These are phyloP conservation scores for Pomatostomus ruficeps DNA, from an alignment of 2,113 vertebrate genomes.

Conservation along the genomic window DNA sequence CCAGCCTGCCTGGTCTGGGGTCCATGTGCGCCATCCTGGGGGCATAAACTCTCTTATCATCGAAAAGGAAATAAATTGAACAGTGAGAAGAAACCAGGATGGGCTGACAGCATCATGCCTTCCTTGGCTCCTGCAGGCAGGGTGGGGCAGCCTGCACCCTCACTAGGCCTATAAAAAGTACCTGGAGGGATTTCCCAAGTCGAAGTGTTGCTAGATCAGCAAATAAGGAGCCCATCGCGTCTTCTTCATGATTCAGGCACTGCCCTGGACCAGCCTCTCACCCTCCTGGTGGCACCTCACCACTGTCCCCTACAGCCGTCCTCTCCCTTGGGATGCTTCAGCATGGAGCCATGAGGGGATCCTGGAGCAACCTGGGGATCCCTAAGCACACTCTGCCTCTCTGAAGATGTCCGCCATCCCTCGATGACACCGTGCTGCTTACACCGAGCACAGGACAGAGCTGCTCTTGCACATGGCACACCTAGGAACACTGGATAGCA, in stretches of 20 bases:
- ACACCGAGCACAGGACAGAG: accelerated
- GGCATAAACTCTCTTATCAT: background rate
- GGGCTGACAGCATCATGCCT: accelerated
- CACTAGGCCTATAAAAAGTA: background rate
- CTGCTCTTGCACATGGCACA: background rate
- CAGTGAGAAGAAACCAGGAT: background rate
- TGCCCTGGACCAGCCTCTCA: background rate
- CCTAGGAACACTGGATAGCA: background rate
- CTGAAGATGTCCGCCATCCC: background rate
- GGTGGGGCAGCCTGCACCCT: background rate
- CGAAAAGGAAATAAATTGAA: background rate
- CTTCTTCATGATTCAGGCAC: background rate
- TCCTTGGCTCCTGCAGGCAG: background rate
- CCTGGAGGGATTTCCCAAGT: background rate
- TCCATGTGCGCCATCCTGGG: accelerated
- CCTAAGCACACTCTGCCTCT: accelerated
- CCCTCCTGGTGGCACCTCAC: accelerated
- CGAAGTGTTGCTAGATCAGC: background rate
- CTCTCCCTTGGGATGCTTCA: background rate
- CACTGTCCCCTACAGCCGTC: accelerated
- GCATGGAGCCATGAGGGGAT: background rate
- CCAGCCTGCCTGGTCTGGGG: background rate
- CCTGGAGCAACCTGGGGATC: background rate
- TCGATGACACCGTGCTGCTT: background rate
- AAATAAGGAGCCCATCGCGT: background rate